Percentiles rank a stretch among this genome's conserved stretches.
Evolutionary conservation across 2,888 invertebrate genomes (phyloP).

Genomic region (Oligia latruncula): DNA sequence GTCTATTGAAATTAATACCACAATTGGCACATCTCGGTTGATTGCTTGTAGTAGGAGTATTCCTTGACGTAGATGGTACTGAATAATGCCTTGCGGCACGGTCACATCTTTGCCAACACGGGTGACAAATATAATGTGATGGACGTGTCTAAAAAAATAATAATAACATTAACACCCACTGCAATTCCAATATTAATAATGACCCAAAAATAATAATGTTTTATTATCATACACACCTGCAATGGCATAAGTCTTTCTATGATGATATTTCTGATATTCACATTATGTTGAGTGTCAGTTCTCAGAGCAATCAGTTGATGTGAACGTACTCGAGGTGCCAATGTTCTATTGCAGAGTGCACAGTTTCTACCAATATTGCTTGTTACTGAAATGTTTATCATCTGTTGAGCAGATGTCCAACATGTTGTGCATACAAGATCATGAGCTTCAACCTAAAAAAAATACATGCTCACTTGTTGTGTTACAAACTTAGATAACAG

Average conservation of each 20-base stretch:
- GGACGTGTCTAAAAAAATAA: constrained; percentile 15
- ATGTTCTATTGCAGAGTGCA: constrained; percentile 16
- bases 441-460: constrained; percentile 23
- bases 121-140: constrained; percentile 20
- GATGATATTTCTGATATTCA: constrained; percentile 25
- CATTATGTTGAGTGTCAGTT: constrained; percentile 24
- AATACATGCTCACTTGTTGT: neutral
- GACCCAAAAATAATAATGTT: neutral
- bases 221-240: neutral
- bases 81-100: constrained; percentile 10
- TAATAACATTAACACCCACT: neutral
- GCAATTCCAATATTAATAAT: neutral
- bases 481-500: too few relatives aligned
- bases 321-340: constrained; percentile 19
- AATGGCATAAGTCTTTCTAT: constrained; percentile 29
- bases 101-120: constrained; percentile 9
- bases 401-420: neutral
- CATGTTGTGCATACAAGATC: constrained; percentile 20
- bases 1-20: constrained; percentile 9
- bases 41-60: neutral
- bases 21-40: constrained; percentile 11
- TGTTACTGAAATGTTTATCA: neutral
- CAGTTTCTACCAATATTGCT: constrained; percentile 8
- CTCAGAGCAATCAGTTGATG: constrained; percentile 27
- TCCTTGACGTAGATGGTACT: neutral